Evolutionary conservation across 2,888 invertebrate species (phyloP).

Genomic region (Deroplatys truncata): DNA sequence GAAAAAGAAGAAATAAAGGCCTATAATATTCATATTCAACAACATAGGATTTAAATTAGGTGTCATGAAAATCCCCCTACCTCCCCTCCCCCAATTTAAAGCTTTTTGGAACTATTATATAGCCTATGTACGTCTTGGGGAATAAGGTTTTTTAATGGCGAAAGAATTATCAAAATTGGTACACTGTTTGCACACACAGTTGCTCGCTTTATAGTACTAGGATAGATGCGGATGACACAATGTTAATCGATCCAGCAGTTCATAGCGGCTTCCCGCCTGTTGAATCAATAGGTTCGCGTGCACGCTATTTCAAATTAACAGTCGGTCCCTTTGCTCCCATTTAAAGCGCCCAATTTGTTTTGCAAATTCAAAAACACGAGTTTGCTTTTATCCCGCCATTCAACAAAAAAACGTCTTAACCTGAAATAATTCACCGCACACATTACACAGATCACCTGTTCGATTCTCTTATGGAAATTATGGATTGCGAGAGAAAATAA

Average conservation of each 20-base stretch:
- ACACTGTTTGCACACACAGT: no score
- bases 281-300: neutral
- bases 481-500: neutral
- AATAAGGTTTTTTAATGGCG: no score
- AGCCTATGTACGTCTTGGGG: no score
- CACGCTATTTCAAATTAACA: neutral
- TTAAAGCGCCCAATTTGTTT: neutral
- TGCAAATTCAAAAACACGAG: neutral
- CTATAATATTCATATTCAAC: no score
- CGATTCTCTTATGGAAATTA: neutral
- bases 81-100: no score
- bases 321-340: neutral
- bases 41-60: no score
- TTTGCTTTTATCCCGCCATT: neutral
- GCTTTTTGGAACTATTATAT: no score
- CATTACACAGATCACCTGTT: neutral
- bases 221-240: neutral
- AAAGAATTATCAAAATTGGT: no score
- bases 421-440: neutral
- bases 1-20: no score
- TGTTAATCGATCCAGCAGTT: neutral
- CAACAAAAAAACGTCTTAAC: neutral
- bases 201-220: no score
- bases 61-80: no score
- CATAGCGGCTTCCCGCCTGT: neutral